Evolutionary conservation across 2,797 vertebrate genomes (phyloP).

Genomic region (Takifugu rubripes): DNA sequence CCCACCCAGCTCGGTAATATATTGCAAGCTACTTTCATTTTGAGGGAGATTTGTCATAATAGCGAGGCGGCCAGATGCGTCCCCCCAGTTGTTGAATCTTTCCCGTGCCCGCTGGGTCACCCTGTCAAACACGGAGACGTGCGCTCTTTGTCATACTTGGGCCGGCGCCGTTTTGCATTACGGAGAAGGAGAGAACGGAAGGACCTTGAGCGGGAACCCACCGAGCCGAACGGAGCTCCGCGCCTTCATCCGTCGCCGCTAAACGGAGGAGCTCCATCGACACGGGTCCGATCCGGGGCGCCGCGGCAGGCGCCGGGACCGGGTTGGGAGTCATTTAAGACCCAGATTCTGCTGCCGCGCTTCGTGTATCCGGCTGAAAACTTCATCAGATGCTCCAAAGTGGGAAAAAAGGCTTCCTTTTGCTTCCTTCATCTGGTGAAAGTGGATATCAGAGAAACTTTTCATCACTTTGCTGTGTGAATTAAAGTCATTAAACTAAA

Average conservation of each 20-base stretch:
- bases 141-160: conserved; percentile 56
- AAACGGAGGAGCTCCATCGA: not conserved
- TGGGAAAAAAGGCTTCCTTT: too few species aligned
- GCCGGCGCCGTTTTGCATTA: conserved; percentile 43
- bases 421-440: too few species aligned
- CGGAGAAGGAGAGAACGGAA: conserved; percentile 19
- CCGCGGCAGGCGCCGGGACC: too few species aligned
- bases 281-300: too few species aligned
- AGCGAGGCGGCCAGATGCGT: conserved; percentile 65
- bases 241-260: conserved; percentile 21
- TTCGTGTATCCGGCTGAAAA: too few species aligned
- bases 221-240: conserved; percentile 30
- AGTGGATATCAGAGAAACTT: too few species aligned
- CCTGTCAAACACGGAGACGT: conserved; percentile 70
- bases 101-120: conserved; percentile 66
- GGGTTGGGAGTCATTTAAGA: too few species aligned
- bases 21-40: conserved; percentile 71
- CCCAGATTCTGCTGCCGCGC: too few species aligned
- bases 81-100: conserved; percentile 64
- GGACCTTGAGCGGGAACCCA: conserved; percentile 49
- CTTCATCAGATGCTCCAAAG: too few species aligned
- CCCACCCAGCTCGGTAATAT: conserved; percentile 69
- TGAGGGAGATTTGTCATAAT: conserved; percentile 80
- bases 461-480: too few species aligned
- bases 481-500: too few species aligned